These are phyloP conservation scores for Champsocephalus gunnari DNA, from an alignment of 2,797 vertebrate species.

Conservation along the genomic window DNA sequence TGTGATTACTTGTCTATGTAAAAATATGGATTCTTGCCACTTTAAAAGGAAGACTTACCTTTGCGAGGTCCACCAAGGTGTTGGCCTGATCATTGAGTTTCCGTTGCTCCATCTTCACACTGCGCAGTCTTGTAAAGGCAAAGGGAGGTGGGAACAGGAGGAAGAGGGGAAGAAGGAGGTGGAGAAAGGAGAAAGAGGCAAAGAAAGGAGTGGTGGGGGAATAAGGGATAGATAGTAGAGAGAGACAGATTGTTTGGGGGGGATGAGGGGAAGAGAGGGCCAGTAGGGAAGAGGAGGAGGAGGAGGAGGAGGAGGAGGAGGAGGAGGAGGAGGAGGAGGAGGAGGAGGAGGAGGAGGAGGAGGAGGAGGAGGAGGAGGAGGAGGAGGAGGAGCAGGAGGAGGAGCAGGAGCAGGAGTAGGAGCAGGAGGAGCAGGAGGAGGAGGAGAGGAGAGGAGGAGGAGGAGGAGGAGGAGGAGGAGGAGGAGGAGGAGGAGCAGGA, in stretches of 20 bases:
- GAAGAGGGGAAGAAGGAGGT: slow-evolving; percentile 37
- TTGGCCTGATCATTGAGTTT: slow-evolving; percentile 96
- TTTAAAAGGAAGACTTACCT: slow-evolving; percentile 78
- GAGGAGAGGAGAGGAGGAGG: too few relatives aligned
- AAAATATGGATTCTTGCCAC: not conserved
- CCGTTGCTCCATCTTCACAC: slow-evolving; percentile 96
- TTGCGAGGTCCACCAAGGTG: slow-evolving; percentile 93
- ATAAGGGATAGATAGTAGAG: slow-evolving; percentile 29
- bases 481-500: not conserved
- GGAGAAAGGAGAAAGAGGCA: slow-evolving; percentile 30
- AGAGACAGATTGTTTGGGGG: slow-evolving; percentile 55
- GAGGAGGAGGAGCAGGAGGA: slow-evolving; percentile 34
- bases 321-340: too few relatives aligned
- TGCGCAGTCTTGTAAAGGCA: slow-evolving; percentile 85
- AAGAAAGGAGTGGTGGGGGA: slow-evolving; percentile 7
- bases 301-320: slow-evolving; percentile 52
- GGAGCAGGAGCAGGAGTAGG: too few relatives aligned
- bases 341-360: slow-evolving; percentile 48
- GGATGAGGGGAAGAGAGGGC: slow-evolving; percentile 52
- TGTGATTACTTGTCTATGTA: not conserved
- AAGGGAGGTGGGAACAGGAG: slow-evolving; percentile 22
- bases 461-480: too few relatives aligned
- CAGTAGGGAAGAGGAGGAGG: slow-evolving; percentile 57
- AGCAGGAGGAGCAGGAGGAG: too few relatives aligned
- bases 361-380: slow-evolving; percentile 55